Base-by-base conservation (phyloP, 2,113 vertebrate species). In the Rhynchomys soricoides region DNA sequence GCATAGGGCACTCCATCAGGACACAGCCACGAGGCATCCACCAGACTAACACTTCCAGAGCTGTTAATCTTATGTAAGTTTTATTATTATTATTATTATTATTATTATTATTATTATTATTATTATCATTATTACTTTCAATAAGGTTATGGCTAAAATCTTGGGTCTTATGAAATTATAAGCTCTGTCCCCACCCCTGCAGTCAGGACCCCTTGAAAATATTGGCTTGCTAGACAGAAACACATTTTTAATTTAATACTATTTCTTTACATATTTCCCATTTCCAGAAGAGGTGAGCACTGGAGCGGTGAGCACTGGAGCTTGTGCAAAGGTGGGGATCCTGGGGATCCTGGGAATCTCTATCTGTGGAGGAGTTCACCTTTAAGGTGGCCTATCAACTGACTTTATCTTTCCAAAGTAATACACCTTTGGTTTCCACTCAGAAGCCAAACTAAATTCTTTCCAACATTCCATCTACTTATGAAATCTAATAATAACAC, bases 321-420 rank as follows among this genome's bases (percentile, higher is more conserved):
- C 0, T 31, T 99, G 98, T 59, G 87, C 86, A n/a, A 98, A 34
- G 26, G 94, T 91, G 0, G 98, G 98, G 7, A 57, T 99, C 74
- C 97, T 98, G 78, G 95, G 97, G 52, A 86, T 99, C 97, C 40
- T 98, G 77, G 97, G 96, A 31, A 17, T 98, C 89, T 89, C 91
- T 1, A 71, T 98, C 94, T 99, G 98, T 34, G 89, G 93, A 64
- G 48, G 50, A 0, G 0, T 22, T 6, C 0, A n/a, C 0, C 0
- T 86, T 45, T 96, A 97, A 62, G 19, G 52, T 59, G 34, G 64
- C 89, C 8, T 43, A 45, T 40, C 21, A 83, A 40, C 55, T 21
- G 34, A 24, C 52, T 37, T 78, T 74, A 24, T 77, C 79, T 68
- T 81, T 75, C 50, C 79, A 87, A 88, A 91, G 71, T 89, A n/a